Base-by-base conservation (phyloP, 53 echinoderm and acorn worm genomes). In the Antedon mediterranea region DNA sequence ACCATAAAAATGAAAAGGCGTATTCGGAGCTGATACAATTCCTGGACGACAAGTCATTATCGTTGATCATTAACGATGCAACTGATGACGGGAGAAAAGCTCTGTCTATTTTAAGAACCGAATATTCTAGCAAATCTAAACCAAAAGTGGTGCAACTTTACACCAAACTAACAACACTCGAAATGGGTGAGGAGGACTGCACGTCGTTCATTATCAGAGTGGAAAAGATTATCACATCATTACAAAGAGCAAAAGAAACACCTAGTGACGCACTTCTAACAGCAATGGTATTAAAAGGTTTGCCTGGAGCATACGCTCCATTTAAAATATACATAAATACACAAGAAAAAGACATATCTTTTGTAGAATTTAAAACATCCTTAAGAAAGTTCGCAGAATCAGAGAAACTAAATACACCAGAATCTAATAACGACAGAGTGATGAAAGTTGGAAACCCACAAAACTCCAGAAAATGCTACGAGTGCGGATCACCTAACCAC, bases 201-300 rank as follows among this genome's bases (percentile, higher is more conserved):
- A 79, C 79, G 15, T 71, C 70, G 0, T 79, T 71, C 34, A 71
- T 79, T 18, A 71, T 79, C 29, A 31, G 79, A 4, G 79, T 71
- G 28, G 79, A 79, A 27, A 70, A 33, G 11, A 34, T 34, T 29
- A 5, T 28, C 31, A 33, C 71, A 30, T 31, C 79, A 18, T 31
- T 79, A 6, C 9, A 34, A 31, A 79, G 34, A 18, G 79, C 79
- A 6, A 43, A 41, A 3, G 79, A 79, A 71, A 31, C 20, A 0
- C 71, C 71, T 31, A 15, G 31, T 4, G 71, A 79, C 30, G 33
- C 31, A 31, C 32, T 79, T 4, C 71, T 71, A 4, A 30, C 71
- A 31, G 71, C 71, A 11, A 79, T 78, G 71, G 13, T 79, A 32
- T 79, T 79, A 28, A 79, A 79, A 28, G 79, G 79, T 3, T 28